Base-by-base conservation (phyloP, 2,113 vertebrate genomes). In the Neotragus moschatus region DNA sequence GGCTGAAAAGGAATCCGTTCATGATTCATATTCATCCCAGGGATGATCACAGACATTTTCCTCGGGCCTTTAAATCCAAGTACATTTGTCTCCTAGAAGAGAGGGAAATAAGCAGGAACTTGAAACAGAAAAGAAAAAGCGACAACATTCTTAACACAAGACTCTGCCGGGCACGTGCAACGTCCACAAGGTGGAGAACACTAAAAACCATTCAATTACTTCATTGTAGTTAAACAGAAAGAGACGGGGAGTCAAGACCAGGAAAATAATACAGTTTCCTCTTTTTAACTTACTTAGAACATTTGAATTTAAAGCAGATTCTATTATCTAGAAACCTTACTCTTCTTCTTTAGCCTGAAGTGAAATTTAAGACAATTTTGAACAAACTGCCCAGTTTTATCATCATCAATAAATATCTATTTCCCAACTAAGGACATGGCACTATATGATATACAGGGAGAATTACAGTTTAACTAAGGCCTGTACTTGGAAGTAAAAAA, bases 1-100 rank as follows among this genome's bases (percentile, higher is more conserved):
- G 99, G 99, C 88, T 98, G 99, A 63, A 99, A 99, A 26, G 99
- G 99, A 94, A 99, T 99, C 90, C 99, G 98, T 39, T 99, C 99
- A 73, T 99, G 99, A 98, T 98, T 99, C 99, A 99, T 99, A 94
- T 99, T 99, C 99, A 99, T 99, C 96, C 99, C 99, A 14, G 99
- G 99, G 98, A 99, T 99, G 98, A 99, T 99, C 49, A 99, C 99
- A 0, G 99, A 99, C 99, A 99, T 99, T 98, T 99, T 99, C 36
- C 99, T 99, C 12, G 99, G 99, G 4, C 99, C 99, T 98, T 99
- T 99, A 98, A 99, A 99, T 70, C 99, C 99, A 70, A 99, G 98
- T 6, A 99, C 99, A 60, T 99, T 99, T 56, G 99, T 99, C 99
- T 99, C 99, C 99, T 99, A 97, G 90, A 98, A 98, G 94, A 98